Evolutionary conservation across 2,888 invertebrate genomes (phyloP).

Genomic region (Papilio demoleus): DNA sequence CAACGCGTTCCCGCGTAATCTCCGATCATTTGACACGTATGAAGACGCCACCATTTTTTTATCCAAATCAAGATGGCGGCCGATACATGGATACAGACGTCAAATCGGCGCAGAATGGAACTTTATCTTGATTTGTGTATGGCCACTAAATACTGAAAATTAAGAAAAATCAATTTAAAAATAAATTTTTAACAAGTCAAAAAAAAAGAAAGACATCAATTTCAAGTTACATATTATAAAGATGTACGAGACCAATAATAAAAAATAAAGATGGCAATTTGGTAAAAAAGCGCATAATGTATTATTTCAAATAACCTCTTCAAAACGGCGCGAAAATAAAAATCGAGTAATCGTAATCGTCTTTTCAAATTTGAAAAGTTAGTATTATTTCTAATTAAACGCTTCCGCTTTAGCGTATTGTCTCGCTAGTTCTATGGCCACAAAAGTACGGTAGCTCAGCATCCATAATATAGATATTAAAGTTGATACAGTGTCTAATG

Average conservation of each 20-base stretch:
- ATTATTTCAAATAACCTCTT: too few relatives aligned
- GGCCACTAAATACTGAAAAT: constrained; percentile 47
- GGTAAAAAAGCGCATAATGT: too few relatives aligned
- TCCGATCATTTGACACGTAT: constrained; percentile 57
- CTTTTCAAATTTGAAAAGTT: too few relatives aligned
- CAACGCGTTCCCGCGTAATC: constrained; percentile 50
- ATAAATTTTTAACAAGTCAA: too few relatives aligned
- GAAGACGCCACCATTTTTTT: constrained; percentile 50
- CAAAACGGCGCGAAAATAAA: too few relatives aligned
- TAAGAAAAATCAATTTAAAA: not conserved
- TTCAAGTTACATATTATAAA: too few relatives aligned
- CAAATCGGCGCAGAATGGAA: constrained; percentile 58
- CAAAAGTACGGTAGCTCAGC: constrained; percentile 51
- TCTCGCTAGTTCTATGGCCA: constrained; percentile 44
- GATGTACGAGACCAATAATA: too few relatives aligned
- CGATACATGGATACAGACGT: constrained; percentile 72
- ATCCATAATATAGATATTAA: constrained; percentile 51
- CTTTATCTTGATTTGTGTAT: constrained; percentile 62
- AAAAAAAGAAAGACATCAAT: too few relatives aligned
- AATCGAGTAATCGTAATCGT: too few relatives aligned
- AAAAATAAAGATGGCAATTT: too few relatives aligned
- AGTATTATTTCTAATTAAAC: too few relatives aligned
- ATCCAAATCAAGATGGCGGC: constrained; percentile 63
- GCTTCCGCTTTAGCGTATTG: constrained; percentile 6
- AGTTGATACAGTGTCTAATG: constrained; percentile 54